Conservation (phyloP, 37 sponge, comb jelly and placozoan species). For the Hormiphora californensis region DNA sequence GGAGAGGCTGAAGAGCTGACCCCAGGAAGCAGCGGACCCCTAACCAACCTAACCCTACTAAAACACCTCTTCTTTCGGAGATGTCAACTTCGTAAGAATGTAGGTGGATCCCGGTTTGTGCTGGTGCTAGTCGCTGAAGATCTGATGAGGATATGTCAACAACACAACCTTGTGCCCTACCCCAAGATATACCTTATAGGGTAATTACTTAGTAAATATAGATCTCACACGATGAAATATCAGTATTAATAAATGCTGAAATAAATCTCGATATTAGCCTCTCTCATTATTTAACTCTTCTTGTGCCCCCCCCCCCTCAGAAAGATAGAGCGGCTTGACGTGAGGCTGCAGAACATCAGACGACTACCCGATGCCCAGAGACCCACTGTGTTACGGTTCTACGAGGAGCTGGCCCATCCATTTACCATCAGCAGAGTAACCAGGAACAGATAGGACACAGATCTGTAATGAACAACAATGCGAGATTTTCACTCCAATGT, state of each 20-base stretch:
- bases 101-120: neutral
- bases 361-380: neutral
- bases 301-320: too few relatives aligned
- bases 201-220: too few relatives aligned
- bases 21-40: neutral
- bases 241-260: too few relatives aligned
- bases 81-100: neutral
- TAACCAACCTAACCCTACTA: neutral
- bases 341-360: neutral
- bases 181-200: neutral
- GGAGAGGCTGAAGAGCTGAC: neutral
- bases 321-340: neutral
- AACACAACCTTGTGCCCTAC: neutral
- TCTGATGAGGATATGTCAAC: neutral
- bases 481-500: too few relatives aligned
- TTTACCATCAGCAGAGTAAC: too few relatives aligned
- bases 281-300: too few relatives aligned
- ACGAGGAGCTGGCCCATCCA: neutral
- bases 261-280: too few relatives aligned
- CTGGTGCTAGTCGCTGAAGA: neutral
- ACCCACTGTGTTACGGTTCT: conserved; percentile 5
- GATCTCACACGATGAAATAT: too few relatives aligned
- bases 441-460: too few relatives aligned
- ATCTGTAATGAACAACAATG: too few relatives aligned
- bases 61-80: neutral